These are phyloP conservation scores for Camponotus pennsylvanicus DNA, from an alignment of 1,140 invertebrate species.

Conservation along the genomic window DNA sequence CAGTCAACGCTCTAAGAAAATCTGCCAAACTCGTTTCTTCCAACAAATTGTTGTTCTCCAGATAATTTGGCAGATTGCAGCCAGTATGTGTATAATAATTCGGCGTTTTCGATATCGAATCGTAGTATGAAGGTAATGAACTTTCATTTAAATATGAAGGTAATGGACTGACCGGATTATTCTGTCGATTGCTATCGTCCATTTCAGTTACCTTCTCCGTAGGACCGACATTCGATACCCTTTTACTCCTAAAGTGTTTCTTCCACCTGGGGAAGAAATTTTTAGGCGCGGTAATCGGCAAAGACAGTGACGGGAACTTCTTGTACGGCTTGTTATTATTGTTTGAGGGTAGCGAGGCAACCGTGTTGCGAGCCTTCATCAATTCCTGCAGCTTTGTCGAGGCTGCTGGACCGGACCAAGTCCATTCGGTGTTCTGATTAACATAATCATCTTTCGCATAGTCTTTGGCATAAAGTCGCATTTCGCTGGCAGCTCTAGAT, in stretches of 20 bases:
- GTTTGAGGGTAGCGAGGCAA: constrained; percentile 17
- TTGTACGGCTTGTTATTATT: constrained; percentile 69
- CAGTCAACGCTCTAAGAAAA: constrained; percentile 90
- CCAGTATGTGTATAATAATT: constrained; percentile 81
- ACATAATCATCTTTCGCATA: constrained; percentile 82
- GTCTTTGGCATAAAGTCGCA: constrained; percentile 79
- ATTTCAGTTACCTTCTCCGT: constrained; percentile 66
- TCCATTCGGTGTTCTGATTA: constrained; percentile 87
- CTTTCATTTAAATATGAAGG: constrained; percentile 17
- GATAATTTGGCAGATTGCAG: constrained; percentile 65
- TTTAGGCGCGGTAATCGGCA: constrained; percentile 79
- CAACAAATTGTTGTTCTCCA: constrained; percentile 87
- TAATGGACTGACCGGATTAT: not conserved
- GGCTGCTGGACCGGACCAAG: constrained; percentile 90
- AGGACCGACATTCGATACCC: constrained; percentile 57
- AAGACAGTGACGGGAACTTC: constrained; percentile 78
- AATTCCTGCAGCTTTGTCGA: constrained; percentile 87
- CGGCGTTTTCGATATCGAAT: constrained; percentile 45
- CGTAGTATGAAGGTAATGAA: constrained; percentile 15
- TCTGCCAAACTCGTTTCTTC: constrained; percentile 93
- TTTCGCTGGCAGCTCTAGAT: constrained; percentile 86
- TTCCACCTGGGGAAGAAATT: constrained; percentile 80
- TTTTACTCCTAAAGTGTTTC: constrained; percentile 80
- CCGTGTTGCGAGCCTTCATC: constrained; percentile 82
- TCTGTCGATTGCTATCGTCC: constrained; percentile 27